Evolutionary conservation across 2,797 vertebrate species (phyloP), one percentile per base, ranked within the genome.

Genomic region (Oryzias sinensis): DNA sequence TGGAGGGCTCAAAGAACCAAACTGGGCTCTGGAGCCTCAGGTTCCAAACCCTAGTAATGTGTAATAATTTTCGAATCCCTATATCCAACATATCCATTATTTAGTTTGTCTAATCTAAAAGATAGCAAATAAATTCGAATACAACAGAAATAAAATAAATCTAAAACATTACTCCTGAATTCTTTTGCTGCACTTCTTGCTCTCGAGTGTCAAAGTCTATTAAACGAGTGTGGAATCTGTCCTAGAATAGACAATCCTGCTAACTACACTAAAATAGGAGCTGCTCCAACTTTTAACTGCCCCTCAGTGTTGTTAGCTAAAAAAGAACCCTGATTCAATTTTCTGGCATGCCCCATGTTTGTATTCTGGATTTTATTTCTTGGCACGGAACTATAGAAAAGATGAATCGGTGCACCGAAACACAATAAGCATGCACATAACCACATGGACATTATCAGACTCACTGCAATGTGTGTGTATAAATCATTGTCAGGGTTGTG

Each of bases 321-420:
- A 65, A 79, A 41, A 73, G 69, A 68, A 66, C 80, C 73, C 76
- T 55, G 62, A 83, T 87, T 68, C 69, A 81, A 82, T 87, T 80
- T 79, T 76, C 79, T 72, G 56, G 52, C 51, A 49, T 53, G 58
- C 74, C 56, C 61, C 59, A 70, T 64, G 73, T 77, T 77, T 61
- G 58, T 46, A 61, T 71, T 57, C 59, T 59, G 60, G 46, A 24
- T 76, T 79, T 76, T 71, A 61, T 77, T 80, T 72, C 53, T 58
- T 72, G 68, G 67, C 58, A 51, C 29, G 56, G 56, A 78, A 70
- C 66, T 27, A 49, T 29, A 59, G 61, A 74, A 57, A 79, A 81
- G 71, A 84, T 84, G 61, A 72, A 80, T 77, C 65, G 66, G 56
- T 61, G 65, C 53, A 53, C 49, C 62, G 70, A 76, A 82, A 80